phyloP scores from a whole-genome alignment of 2,113 vertebrate genomes.

The Daphoenositta chrysoptera region DNA sequence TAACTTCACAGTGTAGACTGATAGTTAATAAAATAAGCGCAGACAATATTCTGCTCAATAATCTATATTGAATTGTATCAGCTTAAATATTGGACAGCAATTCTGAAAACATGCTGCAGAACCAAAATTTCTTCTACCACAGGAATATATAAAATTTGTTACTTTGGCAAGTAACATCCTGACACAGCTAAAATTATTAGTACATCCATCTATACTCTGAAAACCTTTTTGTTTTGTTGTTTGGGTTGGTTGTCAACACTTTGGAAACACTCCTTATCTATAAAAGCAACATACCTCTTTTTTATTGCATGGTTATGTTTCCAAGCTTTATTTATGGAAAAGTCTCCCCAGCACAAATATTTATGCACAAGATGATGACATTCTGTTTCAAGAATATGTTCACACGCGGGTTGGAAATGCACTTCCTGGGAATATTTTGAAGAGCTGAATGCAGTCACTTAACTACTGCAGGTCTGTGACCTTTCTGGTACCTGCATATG shows the following conservation, averaged over 20 bases:
- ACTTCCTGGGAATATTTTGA: neutral
- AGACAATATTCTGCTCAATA: neutral
- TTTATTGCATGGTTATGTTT: neutral
- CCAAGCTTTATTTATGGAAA: neutral
- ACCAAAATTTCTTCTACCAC: neutral
- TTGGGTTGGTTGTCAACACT: neutral
- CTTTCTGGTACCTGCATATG: accelerated
- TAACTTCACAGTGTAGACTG: neutral
- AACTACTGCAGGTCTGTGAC: neutral
- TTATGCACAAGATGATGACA: neutral
- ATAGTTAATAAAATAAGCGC: neutral
- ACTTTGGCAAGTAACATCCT: neutral
- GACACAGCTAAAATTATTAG: neutral
- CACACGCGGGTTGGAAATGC: neutral
- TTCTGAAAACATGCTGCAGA: neutral
- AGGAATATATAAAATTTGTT: neutral
- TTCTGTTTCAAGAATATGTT: neutral
- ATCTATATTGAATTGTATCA: neutral
- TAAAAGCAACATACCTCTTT: neutral
- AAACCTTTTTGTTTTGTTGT: neutral
- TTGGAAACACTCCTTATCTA: neutral
- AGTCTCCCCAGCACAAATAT: neutral
- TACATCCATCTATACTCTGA: neutral
- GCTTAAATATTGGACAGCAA: neutral
- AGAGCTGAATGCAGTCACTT: neutral